Conservation (phyloP, 2,113 vertebrate genomes). For the Stigmatopora nigra region DNA sequence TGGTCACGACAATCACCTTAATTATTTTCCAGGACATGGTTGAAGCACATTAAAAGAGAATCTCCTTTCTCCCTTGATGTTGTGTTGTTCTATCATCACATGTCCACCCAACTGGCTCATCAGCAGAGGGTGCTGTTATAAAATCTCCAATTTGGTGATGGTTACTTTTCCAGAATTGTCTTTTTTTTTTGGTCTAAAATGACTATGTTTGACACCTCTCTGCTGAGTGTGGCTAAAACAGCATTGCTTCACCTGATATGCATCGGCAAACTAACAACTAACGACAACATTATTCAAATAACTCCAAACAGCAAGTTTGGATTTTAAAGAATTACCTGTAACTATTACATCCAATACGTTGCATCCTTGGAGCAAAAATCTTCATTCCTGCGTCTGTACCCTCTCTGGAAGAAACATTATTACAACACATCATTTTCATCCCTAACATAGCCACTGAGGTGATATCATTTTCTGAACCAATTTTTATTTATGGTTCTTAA, state of each 20-base stretch:
- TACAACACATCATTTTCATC: slow-evolving; percentile 39
- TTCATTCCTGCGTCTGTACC: neutral
- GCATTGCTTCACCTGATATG: slow-evolving; percentile 57
- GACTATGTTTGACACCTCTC: slow-evolving; percentile 27
- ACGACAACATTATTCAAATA: neutral
- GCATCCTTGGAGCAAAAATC: neutral
- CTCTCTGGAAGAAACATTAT: neutral
- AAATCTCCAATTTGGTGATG: neutral
- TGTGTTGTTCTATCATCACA: slow-evolving; percentile 45
- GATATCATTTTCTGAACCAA: slow-evolving; percentile 44
- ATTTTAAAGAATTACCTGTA: too few relatives aligned
- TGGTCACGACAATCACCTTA: slow-evolving; percentile 42
- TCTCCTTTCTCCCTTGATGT: slow-evolving; percentile 15
- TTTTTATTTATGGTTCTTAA: slow-evolving; percentile 41
- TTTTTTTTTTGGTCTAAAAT: slow-evolving; percentile 15
- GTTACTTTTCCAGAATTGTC: neutral
- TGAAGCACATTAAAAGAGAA: slow-evolving; percentile 49
- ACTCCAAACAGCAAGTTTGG: too few relatives aligned
- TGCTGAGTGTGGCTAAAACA: slow-evolving; percentile 62
- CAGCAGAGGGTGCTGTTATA: slow-evolving; percentile 44
- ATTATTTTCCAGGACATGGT: slow-evolving; percentile 38
- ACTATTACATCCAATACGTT: too few relatives aligned
- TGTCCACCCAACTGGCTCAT: slow-evolving; percentile 59
- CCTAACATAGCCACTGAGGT: slow-evolving; percentile 60
- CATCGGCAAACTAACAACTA: slow-evolving; percentile 54